Base-by-base conservation (phyloP, 92 coral and sea anemone species). In the Zoanthus sociatus region DNA sequence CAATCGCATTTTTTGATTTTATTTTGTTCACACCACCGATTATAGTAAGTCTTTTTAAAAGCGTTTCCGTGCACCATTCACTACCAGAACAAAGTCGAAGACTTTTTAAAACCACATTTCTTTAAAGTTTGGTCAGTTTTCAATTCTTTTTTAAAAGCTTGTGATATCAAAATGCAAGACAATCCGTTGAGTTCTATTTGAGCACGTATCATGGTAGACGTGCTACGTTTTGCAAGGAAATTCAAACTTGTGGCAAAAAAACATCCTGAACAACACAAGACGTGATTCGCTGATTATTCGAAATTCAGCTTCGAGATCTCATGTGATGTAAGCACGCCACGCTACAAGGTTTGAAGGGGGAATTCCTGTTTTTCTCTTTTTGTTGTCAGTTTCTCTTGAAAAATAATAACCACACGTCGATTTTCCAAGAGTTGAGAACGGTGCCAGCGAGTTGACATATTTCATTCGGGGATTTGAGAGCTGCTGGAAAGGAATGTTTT, bases 321-420 rank as follows among this genome's bases (percentile, higher is more conserved):
- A 6, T 7, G 92, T 87, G 63, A 92, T 70, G 83, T 92, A 89
- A 53, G 92, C 90, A 17, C 99, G 94, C 99, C 99, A 97, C 5
- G 96, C 95, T 31, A 97, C 99, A 12, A 97, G 84, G 73, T 97
- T 92, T 11, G 99, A 95, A 18, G 99, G 99, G 16, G 99, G 99
- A 21, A 97, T 97, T 76, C 99, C 99, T 18, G 96, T 97, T 78
- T 95, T 93, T 33, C 93, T 67, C 63, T 97, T 97, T 56, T 95
- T 95, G 82, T 97, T 90, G 77, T 97, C 97, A 7, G 99, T 97
- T 4, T 68, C 89, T 45, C 96, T 79, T 30, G 98, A 96, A 84
- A 96, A 96, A 92, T 95, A 97, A 77, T 90, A 95, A 0, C 99
- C 99, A 31, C 98, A 97, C 2, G 99, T 97, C 26, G 93, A 89